Percentiles rank a stretch among this genome's conserved stretches.
These are phyloP conservation scores for Catocala sponsa DNA, from an alignment of 2,888 invertebrate species.

Conservation along the genomic window DNA sequence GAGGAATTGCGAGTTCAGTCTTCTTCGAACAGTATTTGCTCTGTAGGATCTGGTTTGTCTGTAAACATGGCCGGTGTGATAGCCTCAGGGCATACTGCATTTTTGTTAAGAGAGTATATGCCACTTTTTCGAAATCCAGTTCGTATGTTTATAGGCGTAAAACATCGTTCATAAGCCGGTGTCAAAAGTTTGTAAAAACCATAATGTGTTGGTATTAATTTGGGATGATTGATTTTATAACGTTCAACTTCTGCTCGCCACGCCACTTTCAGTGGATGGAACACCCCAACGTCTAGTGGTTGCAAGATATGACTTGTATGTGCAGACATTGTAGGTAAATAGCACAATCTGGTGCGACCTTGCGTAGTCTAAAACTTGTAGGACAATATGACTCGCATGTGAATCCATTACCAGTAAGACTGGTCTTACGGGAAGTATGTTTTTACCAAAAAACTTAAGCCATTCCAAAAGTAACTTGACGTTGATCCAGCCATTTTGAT, in stretches of 20 bases:
- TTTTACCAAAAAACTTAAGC: constrained; percentile 30
- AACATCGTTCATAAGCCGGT: constrained; percentile 33
- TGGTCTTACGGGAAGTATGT: constrained; percentile 38
- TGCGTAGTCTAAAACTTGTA: constrained; percentile 30
- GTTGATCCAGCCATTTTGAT: too few species aligned
- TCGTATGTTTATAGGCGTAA: constrained; percentile 23
- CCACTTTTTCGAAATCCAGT: constrained; percentile 24
- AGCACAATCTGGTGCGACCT: constrained; percentile 33
- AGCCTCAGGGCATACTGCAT: constrained; percentile 19
- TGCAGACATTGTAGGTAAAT: constrained; percentile 28
- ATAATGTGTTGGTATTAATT: constrained; percentile 17
- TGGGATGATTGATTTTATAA: constrained; percentile 24
- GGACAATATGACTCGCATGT: constrained; percentile 37
- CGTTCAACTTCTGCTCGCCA: constrained; percentile 28
- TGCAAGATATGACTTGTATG: constrained; percentile 30
- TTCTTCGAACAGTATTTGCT: too few species aligned
- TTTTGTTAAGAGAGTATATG: too few species aligned
- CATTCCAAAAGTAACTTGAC: too few species aligned
- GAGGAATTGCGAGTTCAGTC: too few species aligned
- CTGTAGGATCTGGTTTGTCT: too few species aligned
- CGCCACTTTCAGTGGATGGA: constrained; percentile 4
- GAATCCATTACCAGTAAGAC: constrained; percentile 16
- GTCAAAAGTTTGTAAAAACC: constrained; percentile 36
- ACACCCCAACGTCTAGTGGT: constrained; percentile 38
- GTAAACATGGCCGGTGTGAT: constrained; percentile 9